Evolutionary conservation across 2,113 vertebrate species (phyloP).

Genomic region (Turdus rufiventris): DNA sequence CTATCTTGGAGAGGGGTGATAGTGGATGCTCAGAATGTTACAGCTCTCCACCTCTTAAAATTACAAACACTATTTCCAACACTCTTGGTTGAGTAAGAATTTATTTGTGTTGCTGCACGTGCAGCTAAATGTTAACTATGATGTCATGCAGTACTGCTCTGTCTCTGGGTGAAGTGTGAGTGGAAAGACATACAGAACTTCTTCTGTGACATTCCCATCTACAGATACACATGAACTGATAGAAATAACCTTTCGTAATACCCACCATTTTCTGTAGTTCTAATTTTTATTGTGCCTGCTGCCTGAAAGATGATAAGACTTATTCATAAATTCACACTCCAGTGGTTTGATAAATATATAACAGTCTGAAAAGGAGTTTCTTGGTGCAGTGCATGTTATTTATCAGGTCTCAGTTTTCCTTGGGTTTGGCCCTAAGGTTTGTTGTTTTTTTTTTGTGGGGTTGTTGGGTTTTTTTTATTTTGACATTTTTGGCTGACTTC

Average conservation of each 20-base stretch:
- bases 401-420: conserved; percentile 64
- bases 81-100: neutral
- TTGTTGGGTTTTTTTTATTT: neutral
- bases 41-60: neutral
- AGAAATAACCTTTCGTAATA: conserved; percentile 55
- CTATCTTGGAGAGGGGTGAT: neutral
- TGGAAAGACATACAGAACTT: conserved; percentile 14
- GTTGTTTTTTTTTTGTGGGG: neutral
- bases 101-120: neutral
- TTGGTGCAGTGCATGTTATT: conserved; percentile 67
- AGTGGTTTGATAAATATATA: conserved; percentile 77
- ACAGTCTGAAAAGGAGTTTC: conserved; percentile 69
- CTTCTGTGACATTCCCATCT: conserved; percentile 35
- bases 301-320: conserved; percentile 67
- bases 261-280: conserved; percentile 56
- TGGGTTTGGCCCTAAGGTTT: conserved; percentile 39
- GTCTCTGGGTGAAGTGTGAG: neutral
- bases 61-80: neutral
- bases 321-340: conserved; percentile 74
- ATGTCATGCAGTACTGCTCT: neutral
- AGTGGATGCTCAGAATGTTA: neutral
- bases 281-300: conserved; percentile 66
- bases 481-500: conserved; percentile 54
- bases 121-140: neutral
- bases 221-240: neutral